A percentile compares a stretch with the other conserved stretches of the same genome.
phyloP scores from a whole-genome alignment of 2,888 invertebrate genomes.

The Dasysyrphus albostriatus region DNA sequence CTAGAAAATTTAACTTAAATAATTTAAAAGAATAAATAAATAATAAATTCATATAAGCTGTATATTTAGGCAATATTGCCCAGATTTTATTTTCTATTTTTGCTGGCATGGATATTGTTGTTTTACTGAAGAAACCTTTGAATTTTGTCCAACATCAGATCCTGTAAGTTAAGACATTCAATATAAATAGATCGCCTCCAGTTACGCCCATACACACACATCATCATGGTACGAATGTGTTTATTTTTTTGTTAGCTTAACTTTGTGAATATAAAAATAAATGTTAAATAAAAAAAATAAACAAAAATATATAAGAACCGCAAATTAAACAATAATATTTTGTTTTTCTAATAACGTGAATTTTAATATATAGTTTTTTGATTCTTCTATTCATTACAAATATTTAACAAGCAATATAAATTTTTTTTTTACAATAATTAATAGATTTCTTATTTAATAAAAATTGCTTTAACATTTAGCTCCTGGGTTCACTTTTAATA shows the following conservation, averaged over 20 bases:
- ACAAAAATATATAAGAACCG: not conserved
- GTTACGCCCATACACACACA: slow-evolving; percentile 24
- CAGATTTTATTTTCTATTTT: not conserved
- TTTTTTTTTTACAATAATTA: slow-evolving; percentile 48
- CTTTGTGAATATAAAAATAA: not conserved
- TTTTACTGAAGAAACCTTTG: slow-evolving; percentile 65
- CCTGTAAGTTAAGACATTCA: slow-evolving; percentile 11
- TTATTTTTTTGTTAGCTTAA: not conserved
- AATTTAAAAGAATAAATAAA: slow-evolving; percentile 8
- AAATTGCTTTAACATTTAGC: slow-evolving; percentile 35
- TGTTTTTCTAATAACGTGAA: slow-evolving; percentile 17
- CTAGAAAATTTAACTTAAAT: slow-evolving; percentile 47
- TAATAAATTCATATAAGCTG: slow-evolving; percentile 1
- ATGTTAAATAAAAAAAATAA: not conserved
- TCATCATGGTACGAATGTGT: not conserved
- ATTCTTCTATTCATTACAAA: slow-evolving; percentile 47
- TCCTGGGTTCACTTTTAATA: not conserved
- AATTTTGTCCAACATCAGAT: slow-evolving; percentile 39
- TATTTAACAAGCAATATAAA: slow-evolving; percentile 73
- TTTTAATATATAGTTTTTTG: not conserved
- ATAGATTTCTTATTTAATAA: slow-evolving; percentile 40
- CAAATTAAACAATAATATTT: slow-evolving; percentile 9
- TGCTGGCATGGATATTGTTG: slow-evolving; percentile 45
- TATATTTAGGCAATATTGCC: not conserved
- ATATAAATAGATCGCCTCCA: slow-evolving; percentile 32